Conservation (phyloP, 2,888 invertebrate genomes). For the Chirona hameri region DNA sequence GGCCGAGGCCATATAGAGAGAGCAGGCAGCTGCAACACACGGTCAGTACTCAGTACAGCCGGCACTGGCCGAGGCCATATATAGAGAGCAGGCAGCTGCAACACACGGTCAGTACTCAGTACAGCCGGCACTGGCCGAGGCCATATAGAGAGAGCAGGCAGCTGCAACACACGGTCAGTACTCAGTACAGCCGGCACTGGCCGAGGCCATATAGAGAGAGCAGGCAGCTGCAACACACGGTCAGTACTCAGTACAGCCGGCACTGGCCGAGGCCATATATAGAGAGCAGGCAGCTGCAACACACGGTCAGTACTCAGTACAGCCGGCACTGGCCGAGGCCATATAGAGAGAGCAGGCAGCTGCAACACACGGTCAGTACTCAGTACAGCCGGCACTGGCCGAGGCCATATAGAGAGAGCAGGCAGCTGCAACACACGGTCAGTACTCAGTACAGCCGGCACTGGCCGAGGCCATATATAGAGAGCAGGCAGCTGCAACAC, state of each 20-base stretch:
- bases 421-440: background rate
- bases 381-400: background rate
- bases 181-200: background rate
- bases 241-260: background rate
- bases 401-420: background rate
- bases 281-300: background rate
- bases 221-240: background rate
- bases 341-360: background rate
- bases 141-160: background rate
- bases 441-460: background rate
- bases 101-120: background rate
- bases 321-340: background rate
- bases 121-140: background rate
- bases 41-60: background rate
- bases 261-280: slow-evolving; percentile 1
- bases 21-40: background rate
- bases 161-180: background rate
- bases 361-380: background rate
- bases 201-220: background rate
- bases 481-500: background rate
- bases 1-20: background rate
- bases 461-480: slow-evolving; percentile 10
- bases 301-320: background rate
- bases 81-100: background rate
- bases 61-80: background rate